A percentile compares a stretch with the other conserved stretches of the same genome.
phyloP scores from a whole-genome alignment of 2,113 vertebrate species.

The Ochotona princeps region DNA sequence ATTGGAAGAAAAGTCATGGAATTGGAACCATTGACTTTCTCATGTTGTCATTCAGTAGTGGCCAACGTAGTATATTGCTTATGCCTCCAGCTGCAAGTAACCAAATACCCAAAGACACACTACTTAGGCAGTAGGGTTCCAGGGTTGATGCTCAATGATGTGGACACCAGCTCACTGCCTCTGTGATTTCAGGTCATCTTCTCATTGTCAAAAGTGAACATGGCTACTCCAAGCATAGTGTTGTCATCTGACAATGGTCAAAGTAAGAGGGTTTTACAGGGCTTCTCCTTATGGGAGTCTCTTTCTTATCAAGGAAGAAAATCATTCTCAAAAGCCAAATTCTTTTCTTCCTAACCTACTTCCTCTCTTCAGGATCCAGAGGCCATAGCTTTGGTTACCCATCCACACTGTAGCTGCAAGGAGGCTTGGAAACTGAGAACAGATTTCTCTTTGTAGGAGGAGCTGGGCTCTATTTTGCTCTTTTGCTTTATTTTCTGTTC shows the following conservation, averaged over 20 bases:
- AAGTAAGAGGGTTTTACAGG: neutral
- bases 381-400: neutral
- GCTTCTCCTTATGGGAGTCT: neutral
- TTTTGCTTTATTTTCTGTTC: neutral
- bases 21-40: neutral
- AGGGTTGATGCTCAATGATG: neutral
- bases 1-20: neutral
- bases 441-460: neutral
- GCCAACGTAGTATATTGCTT: neutral
- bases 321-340: neutral
- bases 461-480: neutral
- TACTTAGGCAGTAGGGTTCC: neutral
- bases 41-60: neutral
- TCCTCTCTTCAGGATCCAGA: neutral
- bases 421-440: neutral
- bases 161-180: neutral
- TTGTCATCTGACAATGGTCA: neutral
- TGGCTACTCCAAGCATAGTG: neutral
- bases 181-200: neutral
- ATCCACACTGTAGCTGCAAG: no score
- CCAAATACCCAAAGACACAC: neutral
- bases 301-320: neutral
- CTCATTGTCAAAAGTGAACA: neutral
- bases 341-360: neutral
- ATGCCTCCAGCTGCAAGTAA: neutral